These are phyloP conservation scores for Argopecten irradians DNA, from an alignment of 1,140 invertebrate species.

Conservation along the genomic window DNA sequence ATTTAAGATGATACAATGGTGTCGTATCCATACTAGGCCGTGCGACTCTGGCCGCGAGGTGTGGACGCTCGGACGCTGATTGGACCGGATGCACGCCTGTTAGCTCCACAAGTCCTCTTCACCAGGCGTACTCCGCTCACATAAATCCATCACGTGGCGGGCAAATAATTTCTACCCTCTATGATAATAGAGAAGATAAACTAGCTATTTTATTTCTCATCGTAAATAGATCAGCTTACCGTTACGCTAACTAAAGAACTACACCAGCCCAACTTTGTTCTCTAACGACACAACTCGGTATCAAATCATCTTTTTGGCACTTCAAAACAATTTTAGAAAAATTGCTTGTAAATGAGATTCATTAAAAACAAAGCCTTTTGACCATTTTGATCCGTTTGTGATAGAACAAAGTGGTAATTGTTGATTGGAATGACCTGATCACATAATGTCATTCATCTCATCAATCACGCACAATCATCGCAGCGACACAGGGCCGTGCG, in stretches of 20 bases:
- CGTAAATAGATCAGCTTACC: not conserved
- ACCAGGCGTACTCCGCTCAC: slow-evolving; percentile 11
- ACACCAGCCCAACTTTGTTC: not conserved
- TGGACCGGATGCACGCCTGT: not conserved
- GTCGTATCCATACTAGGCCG: not conserved
- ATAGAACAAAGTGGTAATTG: not conserved
- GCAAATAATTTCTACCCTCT: slow-evolving; percentile 7
- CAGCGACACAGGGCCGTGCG: not conserved
- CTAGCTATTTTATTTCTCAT: not conserved
- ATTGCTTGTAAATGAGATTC: slow-evolving; percentile 10
- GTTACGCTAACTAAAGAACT: not conserved
- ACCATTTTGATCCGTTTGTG: not conserved
- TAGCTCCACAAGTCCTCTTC: not conserved
- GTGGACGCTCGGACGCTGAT: slow-evolving; percentile 4
- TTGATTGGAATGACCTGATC: slow-evolving; percentile 15
- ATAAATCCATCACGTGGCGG: slow-evolving; percentile 7
- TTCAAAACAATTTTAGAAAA: not conserved
- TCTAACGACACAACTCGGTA: not conserved
- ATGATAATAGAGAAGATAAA: not conserved
- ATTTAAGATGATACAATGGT: slow-evolving; percentile 19
- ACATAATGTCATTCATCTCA: slow-evolving; percentile 1
- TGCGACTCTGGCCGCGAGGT: not conserved
- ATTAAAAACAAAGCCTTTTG: slow-evolving; percentile 12
- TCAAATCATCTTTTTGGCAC: slow-evolving; percentile 14
- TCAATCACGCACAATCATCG: not conserved